These are phyloP conservation scores for Drosophila novamexicana DNA, from an alignment of 1,140 invertebrate species.

Conservation along the genomic window DNA sequence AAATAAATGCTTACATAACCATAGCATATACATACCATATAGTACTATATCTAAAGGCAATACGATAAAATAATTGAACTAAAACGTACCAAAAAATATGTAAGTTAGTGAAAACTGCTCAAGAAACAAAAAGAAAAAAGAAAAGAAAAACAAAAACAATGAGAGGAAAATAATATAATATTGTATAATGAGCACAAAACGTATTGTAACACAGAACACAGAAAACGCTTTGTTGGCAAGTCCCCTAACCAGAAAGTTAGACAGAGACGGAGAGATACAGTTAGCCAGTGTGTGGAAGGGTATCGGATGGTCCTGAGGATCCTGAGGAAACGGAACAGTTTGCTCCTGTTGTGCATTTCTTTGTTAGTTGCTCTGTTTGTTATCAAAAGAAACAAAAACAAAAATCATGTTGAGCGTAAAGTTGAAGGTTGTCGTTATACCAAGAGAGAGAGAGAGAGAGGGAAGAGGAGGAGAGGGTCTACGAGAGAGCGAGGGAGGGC, in stretches of 20 bases:
- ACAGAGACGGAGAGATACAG: conserved; percentile 20
- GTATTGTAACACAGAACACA: conserved; percentile 54
- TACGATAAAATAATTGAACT: conserved; percentile 25
- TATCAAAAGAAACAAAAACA: conserved; percentile 44
- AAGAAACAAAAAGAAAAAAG: conserved; percentile 24
- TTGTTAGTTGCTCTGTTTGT: conserved; percentile 82
- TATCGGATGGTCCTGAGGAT: conserved; percentile 8
- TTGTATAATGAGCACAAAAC: conserved; percentile 59
- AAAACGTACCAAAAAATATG: conserved; percentile 60
- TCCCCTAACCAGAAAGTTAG: conserved; percentile 46
- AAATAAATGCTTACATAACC: conserved; percentile 48
- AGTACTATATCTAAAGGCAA: conserved; percentile 38
- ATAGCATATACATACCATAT: conserved; percentile 40
- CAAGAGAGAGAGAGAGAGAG: conserved; percentile 32
- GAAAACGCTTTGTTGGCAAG: conserved; percentile 74
- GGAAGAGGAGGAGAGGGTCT: conserved; percentile 15
- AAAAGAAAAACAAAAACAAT: background rate
- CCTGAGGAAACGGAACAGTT: conserved; percentile 53
- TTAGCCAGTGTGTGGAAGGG: conserved; percentile 18
- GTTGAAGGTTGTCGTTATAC: conserved; percentile 41
- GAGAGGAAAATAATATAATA: background rate
- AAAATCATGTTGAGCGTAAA: conserved; percentile 48
- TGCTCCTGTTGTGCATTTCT: conserved; percentile 80
- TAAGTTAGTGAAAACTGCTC: conserved; percentile 78
- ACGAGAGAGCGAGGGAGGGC: background rate